These are phyloP conservation scores for Pocillopora meandrina DNA, from an alignment of 92 coral and sea anemone genomes.

Conservation along the genomic window DNA sequence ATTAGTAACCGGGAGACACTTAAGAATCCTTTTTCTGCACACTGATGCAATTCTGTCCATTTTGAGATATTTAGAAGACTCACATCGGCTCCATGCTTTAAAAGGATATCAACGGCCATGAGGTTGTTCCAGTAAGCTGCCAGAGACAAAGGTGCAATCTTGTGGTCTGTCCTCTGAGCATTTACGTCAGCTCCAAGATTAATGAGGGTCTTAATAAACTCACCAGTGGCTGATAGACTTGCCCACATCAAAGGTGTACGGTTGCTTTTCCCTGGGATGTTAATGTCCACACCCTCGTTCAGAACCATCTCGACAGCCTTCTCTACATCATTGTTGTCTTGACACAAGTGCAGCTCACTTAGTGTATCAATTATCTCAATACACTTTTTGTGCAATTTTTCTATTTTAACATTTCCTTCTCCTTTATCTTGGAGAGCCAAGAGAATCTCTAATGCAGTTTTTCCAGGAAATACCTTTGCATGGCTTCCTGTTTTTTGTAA, in stretches of 20 bases:
- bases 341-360: background rate
- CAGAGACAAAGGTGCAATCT: background rate
- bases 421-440: background rate
- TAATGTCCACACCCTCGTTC: background rate
- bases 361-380: background rate
- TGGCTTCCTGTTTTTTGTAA: background rate
- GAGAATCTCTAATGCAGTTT: conserved; percentile 6
- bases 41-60: background rate
- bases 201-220: conserved; percentile 5
- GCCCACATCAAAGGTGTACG: conserved; percentile 10
- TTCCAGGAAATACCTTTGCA: background rate
- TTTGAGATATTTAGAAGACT: background rate
- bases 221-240: background rate
- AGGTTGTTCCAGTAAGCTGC: background rate
- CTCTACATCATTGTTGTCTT: background rate
- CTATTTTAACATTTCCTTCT: background rate
- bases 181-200: conserved; percentile 7
- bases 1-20: background rate
- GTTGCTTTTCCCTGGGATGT: background rate
- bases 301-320: background rate
- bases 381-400: background rate
- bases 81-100: background rate
- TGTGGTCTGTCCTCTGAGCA: background rate
- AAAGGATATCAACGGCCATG: background rate
- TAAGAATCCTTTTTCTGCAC: background rate